phyloP scores from a whole-genome alignment of 2,797 vertebrate species.

The Diglossa cyanea region DNA sequence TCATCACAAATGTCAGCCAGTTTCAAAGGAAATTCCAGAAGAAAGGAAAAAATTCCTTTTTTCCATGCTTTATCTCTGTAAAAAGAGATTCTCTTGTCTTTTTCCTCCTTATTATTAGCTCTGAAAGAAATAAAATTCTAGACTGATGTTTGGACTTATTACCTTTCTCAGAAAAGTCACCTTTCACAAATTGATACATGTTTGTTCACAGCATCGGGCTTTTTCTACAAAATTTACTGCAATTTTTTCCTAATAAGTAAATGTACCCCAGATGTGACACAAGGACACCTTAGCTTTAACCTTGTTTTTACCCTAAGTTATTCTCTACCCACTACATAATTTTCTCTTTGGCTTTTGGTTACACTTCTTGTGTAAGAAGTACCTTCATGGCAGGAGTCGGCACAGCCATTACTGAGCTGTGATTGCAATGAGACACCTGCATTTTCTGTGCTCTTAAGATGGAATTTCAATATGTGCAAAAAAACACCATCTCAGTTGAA shows the following conservation, averaged over 20 bases:
- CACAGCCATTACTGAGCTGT: neutral
- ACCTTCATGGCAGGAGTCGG: neutral
- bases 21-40: neutral
- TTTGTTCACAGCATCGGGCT: neutral
- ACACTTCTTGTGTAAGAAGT: neutral
- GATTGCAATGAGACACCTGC: neutral
- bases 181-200: neutral
- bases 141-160: neutral
- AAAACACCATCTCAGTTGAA: neutral
- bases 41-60: neutral
- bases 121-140: neutral
- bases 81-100: neutral
- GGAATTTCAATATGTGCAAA: slow-evolving; percentile 2
- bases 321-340: neutral
- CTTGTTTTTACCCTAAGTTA: neutral
- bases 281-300: neutral
- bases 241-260: neutral
- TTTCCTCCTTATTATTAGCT: neutral
- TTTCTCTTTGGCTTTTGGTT: neutral
- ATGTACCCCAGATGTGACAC: neutral
- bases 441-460: neutral
- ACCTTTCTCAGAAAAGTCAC: neutral
- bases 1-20: neutral
- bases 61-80: neutral
- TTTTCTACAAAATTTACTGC: neutral